Conservation (phyloP, 2,113 vertebrate species). For the Halcyon senegalensis region DNA sequence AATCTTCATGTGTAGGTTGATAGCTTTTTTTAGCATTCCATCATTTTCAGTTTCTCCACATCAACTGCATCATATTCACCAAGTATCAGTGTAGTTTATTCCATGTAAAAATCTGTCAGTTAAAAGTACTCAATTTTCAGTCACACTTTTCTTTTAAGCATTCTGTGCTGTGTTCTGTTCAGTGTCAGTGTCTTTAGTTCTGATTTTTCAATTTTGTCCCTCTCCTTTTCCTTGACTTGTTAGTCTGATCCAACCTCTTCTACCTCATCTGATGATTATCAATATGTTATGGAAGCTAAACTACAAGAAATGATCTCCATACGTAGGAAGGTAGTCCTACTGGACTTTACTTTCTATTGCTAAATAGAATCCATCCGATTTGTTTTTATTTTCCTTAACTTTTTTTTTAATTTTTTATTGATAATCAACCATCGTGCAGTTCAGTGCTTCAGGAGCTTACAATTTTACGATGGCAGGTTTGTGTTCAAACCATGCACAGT, state of each 20-base stretch:
- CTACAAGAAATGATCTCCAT: constrained; percentile 97
- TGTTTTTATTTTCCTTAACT: constrained; percentile 79
- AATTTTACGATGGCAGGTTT: constrained; percentile 84
- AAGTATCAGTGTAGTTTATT: constrained; percentile 75
- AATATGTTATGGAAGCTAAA: constrained; percentile 99
- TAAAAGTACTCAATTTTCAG: constrained; percentile 74
- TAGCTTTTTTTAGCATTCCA: constrained; percentile 77
- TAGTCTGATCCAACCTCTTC: constrained; percentile 96
- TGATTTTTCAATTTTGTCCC: constrained; percentile 93
- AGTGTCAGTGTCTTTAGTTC: constrained; percentile 84
- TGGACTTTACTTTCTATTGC: constrained; percentile 89
- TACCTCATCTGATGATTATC: constrained; percentile 96
- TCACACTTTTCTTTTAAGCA: constrained; percentile 83
- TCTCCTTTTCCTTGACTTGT: constrained; percentile 91
- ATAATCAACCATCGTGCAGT: constrained; percentile 86
- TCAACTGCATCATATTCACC: constrained; percentile 70
- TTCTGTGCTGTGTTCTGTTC: constrained; percentile 85
- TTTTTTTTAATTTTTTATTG: constrained; percentile 79
- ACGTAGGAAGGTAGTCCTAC: constrained; percentile 97
- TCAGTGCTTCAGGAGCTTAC: constrained; percentile 87
- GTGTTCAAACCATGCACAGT: constrained; percentile 85
- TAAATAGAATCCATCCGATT: constrained; percentile 86
- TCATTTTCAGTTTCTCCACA: constrained; percentile 73
- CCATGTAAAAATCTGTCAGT: constrained; percentile 72
- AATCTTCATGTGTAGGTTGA: constrained; percentile 70